A percentile compares a stretch with the other conserved stretches of the same genome.
Conservation (phyloP, 2,797 vertebrate species). For the Stomatorhinus walkeri region DNA sequence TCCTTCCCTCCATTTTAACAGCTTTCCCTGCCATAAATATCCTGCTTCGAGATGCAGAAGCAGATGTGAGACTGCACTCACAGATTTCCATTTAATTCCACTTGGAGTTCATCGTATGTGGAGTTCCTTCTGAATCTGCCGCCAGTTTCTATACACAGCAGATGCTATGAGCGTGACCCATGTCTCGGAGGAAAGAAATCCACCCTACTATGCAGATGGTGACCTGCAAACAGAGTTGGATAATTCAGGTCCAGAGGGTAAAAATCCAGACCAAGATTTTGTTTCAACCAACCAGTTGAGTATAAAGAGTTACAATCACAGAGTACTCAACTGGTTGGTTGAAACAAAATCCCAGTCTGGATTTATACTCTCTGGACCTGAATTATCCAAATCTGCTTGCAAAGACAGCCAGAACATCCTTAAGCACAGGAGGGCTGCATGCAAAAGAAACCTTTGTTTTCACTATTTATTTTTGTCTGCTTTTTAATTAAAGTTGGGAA, state of each 20-base stretch:
- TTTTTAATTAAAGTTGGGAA: not conserved
- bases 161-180: not conserved
- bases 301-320: not conserved
- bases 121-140: not conserved
- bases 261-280: not conserved
- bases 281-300: not conserved
- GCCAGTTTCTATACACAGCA: not conserved
- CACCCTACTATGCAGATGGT: not conserved
- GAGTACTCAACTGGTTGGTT: not conserved
- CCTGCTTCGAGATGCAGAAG: not conserved
- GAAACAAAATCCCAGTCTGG: not conserved
- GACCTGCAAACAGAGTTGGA: not conserved
- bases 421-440: not conserved
- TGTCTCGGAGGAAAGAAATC: not conserved
- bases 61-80: not conserved
- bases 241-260: not conserved
- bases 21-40: not conserved
- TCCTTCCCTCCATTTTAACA: not conserved
- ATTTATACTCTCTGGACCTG: not conserved
- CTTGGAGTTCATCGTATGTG: not conserved
- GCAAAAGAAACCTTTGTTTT: not conserved
- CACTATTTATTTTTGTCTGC: not conserved
- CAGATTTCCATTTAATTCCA: not conserved
- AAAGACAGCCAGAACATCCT: not conserved
- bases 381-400: not conserved